Evolutionary conservation across 37 sponge, comb jelly and placozoan species (phyloP).

Genomic region (Oopsacas minuta): DNA sequence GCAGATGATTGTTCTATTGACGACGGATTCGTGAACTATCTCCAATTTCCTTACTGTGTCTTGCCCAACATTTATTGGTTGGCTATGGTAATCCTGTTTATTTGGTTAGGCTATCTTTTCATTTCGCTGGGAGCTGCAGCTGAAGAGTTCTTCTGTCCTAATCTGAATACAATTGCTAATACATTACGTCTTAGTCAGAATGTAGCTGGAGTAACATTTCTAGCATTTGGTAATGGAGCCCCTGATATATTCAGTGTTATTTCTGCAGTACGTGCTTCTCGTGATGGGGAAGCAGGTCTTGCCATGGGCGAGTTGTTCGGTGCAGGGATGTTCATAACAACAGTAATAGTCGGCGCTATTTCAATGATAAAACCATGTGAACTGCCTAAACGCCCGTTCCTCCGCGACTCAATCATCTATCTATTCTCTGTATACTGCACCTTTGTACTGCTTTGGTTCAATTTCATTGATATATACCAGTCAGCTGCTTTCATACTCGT

Average conservation of each 20-base stretch:
- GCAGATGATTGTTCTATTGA: constrained; percentile 48
- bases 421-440: constrained; percentile 65
- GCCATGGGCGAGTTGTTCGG: constrained; percentile 95
- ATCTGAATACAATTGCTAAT: constrained; percentile 76
- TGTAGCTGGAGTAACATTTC: constrained; percentile 87
- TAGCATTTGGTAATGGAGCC: constrained; percentile 93
- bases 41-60: constrained; percentile 67
- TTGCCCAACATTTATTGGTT: constrained; percentile 66
- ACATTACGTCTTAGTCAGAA: constrained; percentile 74
- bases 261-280: constrained; percentile 55
- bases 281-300: constrained; percentile 49
- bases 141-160: constrained; percentile 95
- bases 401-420: constrained; percentile 87
- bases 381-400: constrained; percentile 77
- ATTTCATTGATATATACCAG: constrained; percentile 31
- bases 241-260: constrained; percentile 92
- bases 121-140: constrained; percentile 82
- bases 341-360: constrained; percentile 76
- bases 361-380: constrained; percentile 49
- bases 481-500: constrained; percentile 67
- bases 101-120: constrained; percentile 80
- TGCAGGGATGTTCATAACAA: constrained; percentile 94
- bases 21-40: constrained; percentile 64
- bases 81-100: constrained; percentile 66
- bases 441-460: constrained; percentile 70